Evolutionary conservation across 2,797 vertebrate species (phyloP).

Genomic region (Bufotes viridis): DNA sequence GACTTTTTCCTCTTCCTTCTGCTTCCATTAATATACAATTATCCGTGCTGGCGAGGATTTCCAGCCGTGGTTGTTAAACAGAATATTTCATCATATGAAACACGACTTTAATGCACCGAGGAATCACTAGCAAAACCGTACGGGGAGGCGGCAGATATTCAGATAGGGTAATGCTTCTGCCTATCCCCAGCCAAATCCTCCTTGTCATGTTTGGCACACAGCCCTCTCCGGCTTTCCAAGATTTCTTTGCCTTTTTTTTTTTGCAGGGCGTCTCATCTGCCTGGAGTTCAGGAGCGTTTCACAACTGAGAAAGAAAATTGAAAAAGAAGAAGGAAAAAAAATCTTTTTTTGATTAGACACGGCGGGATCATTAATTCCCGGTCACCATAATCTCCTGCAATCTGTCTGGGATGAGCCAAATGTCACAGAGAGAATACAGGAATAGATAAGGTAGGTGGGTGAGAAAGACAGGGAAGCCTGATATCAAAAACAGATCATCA

Average conservation of each 20-base stretch:
- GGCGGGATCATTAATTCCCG: neutral
- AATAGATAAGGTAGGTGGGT: neutral
- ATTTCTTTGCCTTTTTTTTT: slow-evolving; percentile 5
- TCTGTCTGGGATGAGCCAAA: slow-evolving; percentile 17
- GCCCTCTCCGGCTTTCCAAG: neutral
- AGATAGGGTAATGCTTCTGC: neutral
- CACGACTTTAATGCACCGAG: neutral
- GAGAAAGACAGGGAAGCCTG: neutral
- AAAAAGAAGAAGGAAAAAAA: neutral
- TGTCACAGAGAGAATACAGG: neutral
- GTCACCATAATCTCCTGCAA: slow-evolving; percentile 13
- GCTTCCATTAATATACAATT: neutral
- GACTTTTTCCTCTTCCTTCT: neutral
- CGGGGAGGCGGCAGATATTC: neutral
- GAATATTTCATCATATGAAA: slow-evolving; percentile 2
- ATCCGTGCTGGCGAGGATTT: neutral
- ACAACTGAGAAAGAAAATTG: slow-evolving; percentile 19
- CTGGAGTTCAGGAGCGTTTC: neutral
- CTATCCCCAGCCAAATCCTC: neutral
- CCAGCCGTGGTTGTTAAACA: neutral
- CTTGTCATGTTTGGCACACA: neutral
- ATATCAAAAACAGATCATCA: no score
- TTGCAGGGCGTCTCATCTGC: neutral
- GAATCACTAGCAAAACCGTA: neutral
- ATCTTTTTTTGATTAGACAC: slow-evolving; percentile 21